Base-by-base conservation (phyloP, 1,140 invertebrate species). In the Eulimnadia texana region DNA sequence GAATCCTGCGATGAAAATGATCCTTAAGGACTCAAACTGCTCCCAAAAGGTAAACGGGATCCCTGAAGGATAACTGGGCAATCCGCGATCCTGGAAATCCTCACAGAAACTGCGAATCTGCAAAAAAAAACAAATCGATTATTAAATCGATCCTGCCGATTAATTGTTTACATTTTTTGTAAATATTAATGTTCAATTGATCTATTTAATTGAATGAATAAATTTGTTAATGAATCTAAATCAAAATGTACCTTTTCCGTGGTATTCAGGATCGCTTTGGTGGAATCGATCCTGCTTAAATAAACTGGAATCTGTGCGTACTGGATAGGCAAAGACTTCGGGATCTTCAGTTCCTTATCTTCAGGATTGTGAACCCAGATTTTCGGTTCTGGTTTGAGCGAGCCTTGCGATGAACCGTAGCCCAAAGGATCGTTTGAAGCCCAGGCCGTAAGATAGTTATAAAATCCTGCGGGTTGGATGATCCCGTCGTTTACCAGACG, bases 31-130 rank as follows among this genome's bases (percentile, higher is more conserved):
- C 69, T 95, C 80, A 72, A 98, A 98, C 76, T 98, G 95, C 72
- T 98, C 94, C 90, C 94, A 99, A 76, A 93, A 98, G 3, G 93
- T 82, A 71, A 99, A 98, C 1, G 91, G 90, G 66, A 96, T 87
- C 11, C 96, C 95, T 28, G 85, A 85, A 0, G 95, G 96, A 73
- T 95, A 99, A 73, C 97, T 97, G 1, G 93, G 90, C 49, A 99
- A 75, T 13, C 94, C 93, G 53, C 81, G 80, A 23, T 81, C 82
- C 69, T 92, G 86, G 72, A 90, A 99, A 66, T 81, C 82, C 42
- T 84, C 78, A 70, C 92, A 98, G 58, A 98, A 77, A 64, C 82
- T 78, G 55, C 94, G 80, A 33, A 84, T 42, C 33, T 42, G n/a
- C n/a, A n/a, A n/a, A n/a, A n/a, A n/a, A n/a, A n/a, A n/a, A n/a